Base-by-base conservation (phyloP, 2,888 invertebrate genomes). In the Cybosia mesomella region DNA sequence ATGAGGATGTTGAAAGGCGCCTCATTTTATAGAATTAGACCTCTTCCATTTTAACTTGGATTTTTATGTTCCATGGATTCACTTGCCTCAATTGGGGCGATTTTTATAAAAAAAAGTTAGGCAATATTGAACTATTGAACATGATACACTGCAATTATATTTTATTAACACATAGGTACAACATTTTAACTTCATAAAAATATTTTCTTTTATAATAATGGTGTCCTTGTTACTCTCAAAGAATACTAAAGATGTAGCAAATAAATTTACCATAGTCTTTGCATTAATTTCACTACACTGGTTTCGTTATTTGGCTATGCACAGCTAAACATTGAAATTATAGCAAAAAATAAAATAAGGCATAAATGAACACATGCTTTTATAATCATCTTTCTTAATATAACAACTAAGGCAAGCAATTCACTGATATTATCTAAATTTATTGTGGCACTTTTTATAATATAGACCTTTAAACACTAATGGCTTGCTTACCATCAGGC, bases 51-150 rank as follows among this genome's bases (percentile, higher is more conserved):
- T n/a, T n/a, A n/a, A n/a, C n/a, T n/a, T n/a, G n/a, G n/a, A n/a
- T n/a, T n/a, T n/a, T n/a, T n/a, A n/a, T n/a, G n/a, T 43, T 18
- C 43, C 9, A 9, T n/a, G 49, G 18, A 49, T 10, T 34, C 34
- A 34, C 34, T 7, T 10, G 8, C 8, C 8, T 1, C 4, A 55
- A 55, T 13, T 2, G 24, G 5, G 13, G 13, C n/a, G 15, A 15
- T 3, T 2, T 0, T 28, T 28, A 28, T 2, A 36, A 7, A 9
- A 15, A 24, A 18, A 15, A 21, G 11, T 39, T 9, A 24, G 8
- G 28, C 77, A 74, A 71, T 57, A 72, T 73, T 71, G 36, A 71
- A 34, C 34, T 49, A 4, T 15, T 55, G 4, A 32, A 34, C 11
- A 22, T 32, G n/a, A 15, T 22, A 63, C 28, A 9, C 34, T 34